Percentiles rank a stretch among this genome's conserved stretches.
These are phyloP conservation scores for Odontomyia ornata DNA, from an alignment of 2,888 invertebrate species.

Conservation along the genomic window DNA sequence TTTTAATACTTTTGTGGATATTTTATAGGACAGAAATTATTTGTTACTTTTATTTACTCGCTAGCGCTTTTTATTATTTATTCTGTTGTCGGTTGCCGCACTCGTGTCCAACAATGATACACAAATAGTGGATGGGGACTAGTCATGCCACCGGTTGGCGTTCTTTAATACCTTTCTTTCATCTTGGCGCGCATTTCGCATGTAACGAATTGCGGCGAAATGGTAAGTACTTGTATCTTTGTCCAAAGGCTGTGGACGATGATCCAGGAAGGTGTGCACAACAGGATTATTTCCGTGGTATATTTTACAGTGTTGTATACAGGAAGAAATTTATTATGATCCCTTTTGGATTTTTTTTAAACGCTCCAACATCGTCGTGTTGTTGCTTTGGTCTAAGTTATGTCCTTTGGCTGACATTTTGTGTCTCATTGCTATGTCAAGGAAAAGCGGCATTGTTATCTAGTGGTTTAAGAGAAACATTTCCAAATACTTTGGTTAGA, in stretches of 20 bases:
- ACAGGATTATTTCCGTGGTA: slow-evolving; percentile 51
- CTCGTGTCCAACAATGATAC: slow-evolving; percentile 22
- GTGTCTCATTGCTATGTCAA: neutral
- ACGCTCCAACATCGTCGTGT: neutral
- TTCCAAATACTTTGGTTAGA: too few species aligned
- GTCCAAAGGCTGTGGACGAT: slow-evolving; percentile 44
- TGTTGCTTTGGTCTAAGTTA: slow-evolving; percentile 29
- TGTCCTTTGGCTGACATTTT: slow-evolving; percentile 26
- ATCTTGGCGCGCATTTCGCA: neutral
- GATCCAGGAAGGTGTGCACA: slow-evolving; percentile 49
- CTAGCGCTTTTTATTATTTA: slow-evolving; percentile 20
- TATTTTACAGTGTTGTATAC: slow-evolving; percentile 47
- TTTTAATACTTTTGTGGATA: slow-evolving; percentile 50
- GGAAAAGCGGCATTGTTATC: neutral
- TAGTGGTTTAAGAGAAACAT: neutral
- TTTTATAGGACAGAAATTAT: slow-evolving; percentile 47
- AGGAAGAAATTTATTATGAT: slow-evolving; percentile 52
- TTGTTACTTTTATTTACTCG: slow-evolving; percentile 39
- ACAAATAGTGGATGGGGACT: slow-evolving; percentile 19
- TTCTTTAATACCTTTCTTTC: slow-evolving; percentile 46
- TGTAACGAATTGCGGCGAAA: neutral
- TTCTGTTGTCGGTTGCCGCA: slow-evolving; percentile 35
- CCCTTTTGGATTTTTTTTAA: slow-evolving; percentile 49
- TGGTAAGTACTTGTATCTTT: slow-evolving; percentile 31
- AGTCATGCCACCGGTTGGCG: slow-evolving; percentile 30